Evolutionary conservation across 2,113 vertebrate genomes (phyloP), one percentile per base, ranked within the genome.

Genomic region (Scytalopus superciliaris): DNA sequence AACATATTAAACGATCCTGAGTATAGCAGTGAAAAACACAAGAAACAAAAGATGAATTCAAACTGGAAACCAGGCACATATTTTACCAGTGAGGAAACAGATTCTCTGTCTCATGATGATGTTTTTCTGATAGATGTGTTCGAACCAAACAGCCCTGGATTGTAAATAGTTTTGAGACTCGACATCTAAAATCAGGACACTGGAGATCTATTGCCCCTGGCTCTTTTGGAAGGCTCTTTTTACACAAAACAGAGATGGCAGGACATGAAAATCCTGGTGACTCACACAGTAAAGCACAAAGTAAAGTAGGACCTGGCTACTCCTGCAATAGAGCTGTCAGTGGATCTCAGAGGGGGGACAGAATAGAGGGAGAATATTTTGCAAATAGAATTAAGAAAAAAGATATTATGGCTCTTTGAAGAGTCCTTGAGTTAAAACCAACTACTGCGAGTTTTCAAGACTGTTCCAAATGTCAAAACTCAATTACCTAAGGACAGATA

Each of bases 81-180:
- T 68, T 95, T 96, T 91, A 82, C 66, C 73, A 78, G 84, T 87
- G 92, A 96, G 92, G 70, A 82, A 95, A 89, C 35, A 72, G 55
- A 91, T 84, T 93, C 89, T 87, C 39, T 63, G 92, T 67, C 77
- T 91, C 92, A 74, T 79, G 77, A 47, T 82, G 90, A 95, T 75
- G 90, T 93, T 97, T 94, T 91, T 56, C 84, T 97, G 93, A 87
- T 92, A 94, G 96, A 97, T 95, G 95, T 82, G 84, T 60, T 72
- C 12, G 37, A 82, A 74, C 74, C 66, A 75, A 91, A 82, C 69
- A 93, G 18, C 35, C 69, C 69, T 67, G 77, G 68, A 45, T 23
- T 93, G 74, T 77, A 68, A 89, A 90, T 84, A 81, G 72, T 28
- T 94, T 30, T 56, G 80, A 69, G 75, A 69, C 42, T 66, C 0